Evolutionary conservation across 2,888 invertebrate genomes (phyloP).

Genomic region (Abrostola tripartita): DNA sequence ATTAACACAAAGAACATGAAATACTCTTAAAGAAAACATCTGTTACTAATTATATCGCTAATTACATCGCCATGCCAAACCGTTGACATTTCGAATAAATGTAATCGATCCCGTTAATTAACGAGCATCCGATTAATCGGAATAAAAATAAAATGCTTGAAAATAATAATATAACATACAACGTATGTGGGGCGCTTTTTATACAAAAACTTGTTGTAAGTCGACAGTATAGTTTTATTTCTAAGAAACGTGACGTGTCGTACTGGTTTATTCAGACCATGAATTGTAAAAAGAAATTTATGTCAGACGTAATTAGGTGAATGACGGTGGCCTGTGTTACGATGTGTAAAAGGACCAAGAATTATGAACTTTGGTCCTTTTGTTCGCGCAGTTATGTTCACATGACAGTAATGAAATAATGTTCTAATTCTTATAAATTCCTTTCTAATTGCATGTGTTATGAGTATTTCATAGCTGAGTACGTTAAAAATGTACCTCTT

Average conservation of each 20-base stretch:
- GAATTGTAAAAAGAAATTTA: slow-evolving; percentile 27
- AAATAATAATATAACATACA: slow-evolving; percentile 33
- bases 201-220: slow-evolving; percentile 24
- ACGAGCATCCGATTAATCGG: slow-evolving; percentile 62
- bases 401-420: neutral
- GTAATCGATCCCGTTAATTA: slow-evolving; percentile 70
- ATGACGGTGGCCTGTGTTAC: slow-evolving; percentile 30
- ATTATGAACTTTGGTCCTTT: neutral
- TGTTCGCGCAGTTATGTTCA: slow-evolving; percentile 7
- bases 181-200: slow-evolving; percentile 43
- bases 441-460: no score
- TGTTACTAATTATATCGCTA: slow-evolving; percentile 56
- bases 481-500: neutral
- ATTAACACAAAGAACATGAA: slow-evolving; percentile 26
- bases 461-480: neutral
- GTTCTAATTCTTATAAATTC: no score
- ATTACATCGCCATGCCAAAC: slow-evolving; percentile 45
- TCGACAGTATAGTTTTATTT: slow-evolving; percentile 34
- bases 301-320: slow-evolving; percentile 23
- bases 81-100: slow-evolving; percentile 70
- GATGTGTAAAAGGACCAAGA: slow-evolving; percentile 6
- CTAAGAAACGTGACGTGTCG: slow-evolving; percentile 30
- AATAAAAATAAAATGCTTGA: slow-evolving; percentile 49
- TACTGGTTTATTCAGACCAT: slow-evolving; percentile 27
- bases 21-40: slow-evolving; percentile 47